Evolutionary conservation across 1,140 invertebrate genomes (phyloP).

Genomic region (Cherax quadricarinatus): DNA sequence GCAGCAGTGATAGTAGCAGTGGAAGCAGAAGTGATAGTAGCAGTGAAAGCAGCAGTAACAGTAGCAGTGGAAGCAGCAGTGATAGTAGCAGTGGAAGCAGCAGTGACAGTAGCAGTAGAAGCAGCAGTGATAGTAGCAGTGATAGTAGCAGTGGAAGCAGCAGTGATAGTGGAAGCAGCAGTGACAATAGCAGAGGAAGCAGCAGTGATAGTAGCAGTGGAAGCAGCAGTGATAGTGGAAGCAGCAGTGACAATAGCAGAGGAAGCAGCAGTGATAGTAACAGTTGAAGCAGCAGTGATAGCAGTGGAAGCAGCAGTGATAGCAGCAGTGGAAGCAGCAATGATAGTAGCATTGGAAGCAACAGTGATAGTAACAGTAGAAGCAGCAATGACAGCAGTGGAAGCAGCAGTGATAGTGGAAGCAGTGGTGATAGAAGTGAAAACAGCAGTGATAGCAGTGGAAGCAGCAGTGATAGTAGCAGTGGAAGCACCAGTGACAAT

Average conservation of each 20-base stretch:
- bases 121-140: neutral
- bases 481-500: neutral
- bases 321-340: no score
- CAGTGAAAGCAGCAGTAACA: no score
- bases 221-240: neutral
- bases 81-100: neutral
- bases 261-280: no score
- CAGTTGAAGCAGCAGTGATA: no score
- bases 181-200: no score
- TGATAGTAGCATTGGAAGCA: neutral
- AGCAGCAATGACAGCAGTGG: no score
- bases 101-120: neutral
- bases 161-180: neutral
- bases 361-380: neutral
- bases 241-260: no score
- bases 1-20: no score
- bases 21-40: neutral
- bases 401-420: neutral
- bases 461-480: neutral
- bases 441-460: no score
- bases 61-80: no score
- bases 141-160: neutral
- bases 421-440: neutral
- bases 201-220: neutral
- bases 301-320: no score